Conservation (phyloP, 2,113 vertebrate genomes). For the Cyanistes caeruleus region DNA sequence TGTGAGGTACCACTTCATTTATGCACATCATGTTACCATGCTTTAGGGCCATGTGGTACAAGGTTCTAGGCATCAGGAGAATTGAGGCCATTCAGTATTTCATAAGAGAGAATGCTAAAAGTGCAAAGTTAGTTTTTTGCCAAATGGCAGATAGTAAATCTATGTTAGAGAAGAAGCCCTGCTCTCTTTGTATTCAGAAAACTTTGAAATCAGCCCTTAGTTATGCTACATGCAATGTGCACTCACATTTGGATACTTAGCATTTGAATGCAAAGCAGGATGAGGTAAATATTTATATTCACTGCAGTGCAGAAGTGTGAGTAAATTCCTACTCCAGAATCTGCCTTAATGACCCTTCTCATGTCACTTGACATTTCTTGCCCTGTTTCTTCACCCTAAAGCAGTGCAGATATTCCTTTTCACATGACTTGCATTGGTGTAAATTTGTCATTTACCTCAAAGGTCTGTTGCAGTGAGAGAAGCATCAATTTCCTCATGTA, state of each 20-base stretch:
- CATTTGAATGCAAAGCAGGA: neutral
- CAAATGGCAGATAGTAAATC: conserved; percentile 5
- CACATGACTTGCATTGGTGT: neutral
- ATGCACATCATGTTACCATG: neutral
- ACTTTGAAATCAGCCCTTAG: neutral
- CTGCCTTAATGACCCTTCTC: neutral
- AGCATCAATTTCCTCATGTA: neutral
- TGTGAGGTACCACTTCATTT: neutral
- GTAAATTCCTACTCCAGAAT: neutral
- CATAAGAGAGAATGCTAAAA: neutral
- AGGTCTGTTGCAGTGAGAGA: neutral
- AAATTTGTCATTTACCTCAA: neutral
- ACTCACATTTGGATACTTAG: neutral
- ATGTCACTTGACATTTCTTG: neutral
- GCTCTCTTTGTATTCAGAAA: neutral
- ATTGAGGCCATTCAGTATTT: neutral
- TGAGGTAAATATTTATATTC: neutral
- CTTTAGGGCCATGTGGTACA: neutral
- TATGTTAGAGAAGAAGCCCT: neutral
- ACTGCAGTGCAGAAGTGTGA: neutral
- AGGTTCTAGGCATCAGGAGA: neutral
- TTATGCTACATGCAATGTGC: neutral
- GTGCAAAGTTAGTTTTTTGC: neutral
- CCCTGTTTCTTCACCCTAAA: neutral
- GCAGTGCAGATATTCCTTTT: neutral